Evolutionary conservation across 2,113 vertebrate genomes (phyloP).

Genomic region (Toxotes jaculatrix): DNA sequence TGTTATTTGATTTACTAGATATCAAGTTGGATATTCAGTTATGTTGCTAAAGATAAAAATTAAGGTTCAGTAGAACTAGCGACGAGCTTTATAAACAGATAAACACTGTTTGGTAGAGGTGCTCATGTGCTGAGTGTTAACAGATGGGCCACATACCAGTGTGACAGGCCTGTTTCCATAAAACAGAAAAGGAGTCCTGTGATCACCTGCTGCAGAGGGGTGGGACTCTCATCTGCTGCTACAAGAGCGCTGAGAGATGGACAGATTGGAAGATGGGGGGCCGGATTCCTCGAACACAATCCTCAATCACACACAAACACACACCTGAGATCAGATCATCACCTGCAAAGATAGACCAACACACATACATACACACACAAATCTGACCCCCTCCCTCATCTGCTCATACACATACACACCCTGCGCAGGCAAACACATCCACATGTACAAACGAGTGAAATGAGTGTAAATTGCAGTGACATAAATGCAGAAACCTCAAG

Average conservation of each 20-base stretch:
- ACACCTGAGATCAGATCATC: conserved; percentile 65
- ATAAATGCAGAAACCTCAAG: conserved; percentile 13
- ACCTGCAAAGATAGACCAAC: conserved; percentile 44
- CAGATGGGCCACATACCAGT: conserved; percentile 62
- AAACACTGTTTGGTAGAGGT: not conserved
- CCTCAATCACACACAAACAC: conserved; percentile 50
- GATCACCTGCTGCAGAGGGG: conserved; percentile 60
- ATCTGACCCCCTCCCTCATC: conserved; percentile 1
- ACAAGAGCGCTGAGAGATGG: conserved; percentile 73
- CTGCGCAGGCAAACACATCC: not conserved
- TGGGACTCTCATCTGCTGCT: conserved; percentile 57
- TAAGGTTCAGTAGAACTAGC: not conserved
- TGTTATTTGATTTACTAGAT: not conserved
- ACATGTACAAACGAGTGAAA: conserved; percentile 26
- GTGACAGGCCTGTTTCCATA: conserved; percentile 58
- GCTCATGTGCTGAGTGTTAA: conserved; percentile 41
- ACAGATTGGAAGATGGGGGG: conserved; percentile 69
- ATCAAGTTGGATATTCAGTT: not conserved
- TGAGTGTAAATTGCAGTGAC: conserved; percentile 7
- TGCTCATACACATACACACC: conserved; percentile 12
- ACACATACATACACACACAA: conserved; percentile 20
- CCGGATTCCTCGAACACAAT: conserved; percentile 60
- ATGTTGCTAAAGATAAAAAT: conserved; percentile 7
- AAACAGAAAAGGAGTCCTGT: conserved; percentile 59
- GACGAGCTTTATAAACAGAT: not conserved